Percentiles rank a stretch among this genome's conserved stretches.
phyloP scores from a whole-genome alignment of 2,113 vertebrate species.

The Balaenoptera acutorostrata region DNA sequence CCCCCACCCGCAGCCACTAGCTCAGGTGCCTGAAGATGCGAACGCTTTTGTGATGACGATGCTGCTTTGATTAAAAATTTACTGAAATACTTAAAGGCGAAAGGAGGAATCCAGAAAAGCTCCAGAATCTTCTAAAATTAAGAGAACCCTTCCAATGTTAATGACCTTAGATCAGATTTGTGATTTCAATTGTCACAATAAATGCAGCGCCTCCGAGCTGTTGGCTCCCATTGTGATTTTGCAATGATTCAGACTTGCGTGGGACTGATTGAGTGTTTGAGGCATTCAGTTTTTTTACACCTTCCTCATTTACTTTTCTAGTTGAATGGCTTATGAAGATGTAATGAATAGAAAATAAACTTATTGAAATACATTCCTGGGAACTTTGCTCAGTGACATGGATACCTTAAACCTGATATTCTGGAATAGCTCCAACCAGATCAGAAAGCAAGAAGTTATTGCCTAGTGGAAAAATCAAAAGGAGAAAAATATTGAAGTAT shows the following conservation, averaged over 20 bases:
- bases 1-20: background rate
- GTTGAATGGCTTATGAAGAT: background rate
- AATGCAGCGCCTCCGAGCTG: background rate
- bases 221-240: background rate
- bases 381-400: background rate
- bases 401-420: background rate
- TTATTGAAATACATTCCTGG: background rate
- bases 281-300: background rate
- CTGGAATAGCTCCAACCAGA: background rate
- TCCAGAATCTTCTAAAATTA: background rate
- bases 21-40: background rate
- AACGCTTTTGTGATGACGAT: background rate
- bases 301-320: background rate
- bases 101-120: background rate
- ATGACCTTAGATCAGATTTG: background rate
- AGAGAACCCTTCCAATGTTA: background rate
- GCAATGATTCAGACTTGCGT: background rate
- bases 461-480: background rate
- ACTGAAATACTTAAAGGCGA: background rate
- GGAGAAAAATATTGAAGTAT: background rate
- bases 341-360: conserved; percentile 29
- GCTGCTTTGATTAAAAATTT: background rate
- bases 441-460: background rate
- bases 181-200: background rate
- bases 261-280: background rate